Evolutionary conservation across 2,797 vertebrate genomes (phyloP).

Genomic region (Bradypus variegatus): DNA sequence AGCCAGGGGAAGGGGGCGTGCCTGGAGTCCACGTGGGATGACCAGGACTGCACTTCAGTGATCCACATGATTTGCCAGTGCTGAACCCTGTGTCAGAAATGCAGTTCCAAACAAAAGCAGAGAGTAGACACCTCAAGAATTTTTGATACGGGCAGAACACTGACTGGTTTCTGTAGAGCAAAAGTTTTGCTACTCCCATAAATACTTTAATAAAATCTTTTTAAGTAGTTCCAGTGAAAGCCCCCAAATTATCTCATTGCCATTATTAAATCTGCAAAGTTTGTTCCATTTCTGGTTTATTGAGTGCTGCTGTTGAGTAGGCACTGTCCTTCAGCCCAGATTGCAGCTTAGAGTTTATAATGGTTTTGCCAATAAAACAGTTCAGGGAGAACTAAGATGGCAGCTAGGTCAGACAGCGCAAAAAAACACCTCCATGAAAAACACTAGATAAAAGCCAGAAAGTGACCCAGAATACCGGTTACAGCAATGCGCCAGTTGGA

Average conservation of each 20-base stretch:
- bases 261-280: rapidly evolving
- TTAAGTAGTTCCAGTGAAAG: rapidly evolving
- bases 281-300: background rate
- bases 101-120: background rate
- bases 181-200: rapidly evolving
- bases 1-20: background rate
- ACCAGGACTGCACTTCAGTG: too few species aligned
- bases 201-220: background rate
- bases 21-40: background rate
- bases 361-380: background rate
- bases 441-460: too few species aligned
- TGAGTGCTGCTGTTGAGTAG: background rate
- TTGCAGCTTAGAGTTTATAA: background rate
- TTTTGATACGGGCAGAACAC: background rate
- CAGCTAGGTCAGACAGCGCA: too few species aligned
- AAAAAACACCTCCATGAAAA: too few species aligned
- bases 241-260: background rate
- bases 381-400: too few species aligned
- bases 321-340: background rate
- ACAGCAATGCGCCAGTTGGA: too few species aligned
- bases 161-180: background rate
- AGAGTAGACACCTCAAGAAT: background rate
- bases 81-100: background rate
- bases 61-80: background rate
- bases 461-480: too few species aligned